Evolutionary conservation across 2,888 invertebrate genomes (phyloP).

Genomic region (Philhelius pedissequus): DNA sequence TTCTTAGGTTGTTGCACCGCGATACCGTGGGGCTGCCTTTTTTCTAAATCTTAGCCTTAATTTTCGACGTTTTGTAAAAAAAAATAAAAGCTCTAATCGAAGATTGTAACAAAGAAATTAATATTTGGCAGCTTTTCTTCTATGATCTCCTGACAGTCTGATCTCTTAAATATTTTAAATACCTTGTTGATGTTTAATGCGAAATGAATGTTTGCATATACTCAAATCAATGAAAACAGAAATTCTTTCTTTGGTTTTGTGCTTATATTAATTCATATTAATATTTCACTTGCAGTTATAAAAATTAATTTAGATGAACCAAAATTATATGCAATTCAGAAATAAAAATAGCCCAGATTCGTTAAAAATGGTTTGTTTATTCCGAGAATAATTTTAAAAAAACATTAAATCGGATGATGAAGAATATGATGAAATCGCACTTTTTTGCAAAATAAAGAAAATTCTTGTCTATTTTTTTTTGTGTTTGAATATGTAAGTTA

Average conservation of each 20-base stretch:
- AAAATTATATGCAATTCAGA: not conserved
- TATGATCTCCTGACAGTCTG: not conserved
- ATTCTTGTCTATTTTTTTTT: not conserved
- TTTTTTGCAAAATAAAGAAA: not conserved
- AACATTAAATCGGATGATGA: not conserved
- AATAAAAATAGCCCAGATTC: not conserved
- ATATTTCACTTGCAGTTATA: not conserved
- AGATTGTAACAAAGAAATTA: too few relatives aligned
- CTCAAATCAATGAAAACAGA: not conserved
- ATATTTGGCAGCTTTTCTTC: not conserved
- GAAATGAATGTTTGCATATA: not conserved
- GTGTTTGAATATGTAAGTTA: not conserved
- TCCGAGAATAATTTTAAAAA: slow-evolving; percentile 1
- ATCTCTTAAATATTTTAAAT: not conserved
- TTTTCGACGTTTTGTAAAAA: too few relatives aligned
- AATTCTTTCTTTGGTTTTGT: not conserved
- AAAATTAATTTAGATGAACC: not conserved
- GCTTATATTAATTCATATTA: not conserved
- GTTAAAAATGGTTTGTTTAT: slow-evolving; percentile 7
- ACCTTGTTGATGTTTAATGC: not conserved
- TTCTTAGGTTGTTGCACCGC: too few relatives aligned
- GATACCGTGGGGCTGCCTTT: too few relatives aligned
- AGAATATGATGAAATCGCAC: not conserved
- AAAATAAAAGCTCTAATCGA: too few relatives aligned
- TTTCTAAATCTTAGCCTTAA: too few relatives aligned